phyloP scores from a whole-genome alignment of 2,888 invertebrate genomes.

The Lasiommata megera region DNA sequence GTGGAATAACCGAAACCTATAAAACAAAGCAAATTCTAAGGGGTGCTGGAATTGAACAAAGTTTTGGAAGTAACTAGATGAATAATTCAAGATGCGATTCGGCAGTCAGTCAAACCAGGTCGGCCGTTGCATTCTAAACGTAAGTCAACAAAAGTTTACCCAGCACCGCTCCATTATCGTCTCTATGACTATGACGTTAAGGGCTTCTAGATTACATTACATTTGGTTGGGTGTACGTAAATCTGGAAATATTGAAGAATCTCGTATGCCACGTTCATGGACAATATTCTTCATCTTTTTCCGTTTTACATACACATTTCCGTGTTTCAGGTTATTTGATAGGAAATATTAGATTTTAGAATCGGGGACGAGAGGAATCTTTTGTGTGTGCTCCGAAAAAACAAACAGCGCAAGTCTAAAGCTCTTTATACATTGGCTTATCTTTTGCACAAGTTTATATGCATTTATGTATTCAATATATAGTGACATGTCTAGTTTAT shows the following conservation, averaged over 20 bases:
- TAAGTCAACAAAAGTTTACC: conserved; percentile 39
- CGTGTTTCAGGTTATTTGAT: conserved; percentile 29
- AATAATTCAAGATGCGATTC: conserved; percentile 75
- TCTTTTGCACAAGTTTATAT: too few relatives aligned
- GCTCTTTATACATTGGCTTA: background rate
- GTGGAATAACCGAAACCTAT: conserved; percentile 58
- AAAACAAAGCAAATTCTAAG: conserved; percentile 69
- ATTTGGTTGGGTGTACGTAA: conserved; percentile 19
- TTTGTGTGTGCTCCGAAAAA: conserved; percentile 13
- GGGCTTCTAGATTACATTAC: background rate
- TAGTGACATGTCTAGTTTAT: too few relatives aligned
- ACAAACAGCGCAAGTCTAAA: background rate
- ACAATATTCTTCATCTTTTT: conserved; percentile 55
- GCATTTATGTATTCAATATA: too few relatives aligned
- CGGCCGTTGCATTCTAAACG: conserved; percentile 64
- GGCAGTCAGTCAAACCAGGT: conserved; percentile 72
- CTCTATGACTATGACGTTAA: conserved; percentile 14
- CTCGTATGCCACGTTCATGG: conserved; percentile 59
- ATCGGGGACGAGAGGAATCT: conserved; percentile 13
- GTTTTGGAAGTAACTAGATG: conserved; percentile 65
- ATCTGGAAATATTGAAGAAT: conserved; percentile 65
- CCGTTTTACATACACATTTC: conserved; percentile 48
- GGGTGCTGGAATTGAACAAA: conserved; percentile 52
- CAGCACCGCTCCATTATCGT: conserved; percentile 11
- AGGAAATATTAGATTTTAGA: conserved; percentile 30